Evolutionary conservation across 2,888 invertebrate genomes (phyloP), one percentile per base, ranked within the genome.

Genomic region (Lasius platythorax): DNA sequence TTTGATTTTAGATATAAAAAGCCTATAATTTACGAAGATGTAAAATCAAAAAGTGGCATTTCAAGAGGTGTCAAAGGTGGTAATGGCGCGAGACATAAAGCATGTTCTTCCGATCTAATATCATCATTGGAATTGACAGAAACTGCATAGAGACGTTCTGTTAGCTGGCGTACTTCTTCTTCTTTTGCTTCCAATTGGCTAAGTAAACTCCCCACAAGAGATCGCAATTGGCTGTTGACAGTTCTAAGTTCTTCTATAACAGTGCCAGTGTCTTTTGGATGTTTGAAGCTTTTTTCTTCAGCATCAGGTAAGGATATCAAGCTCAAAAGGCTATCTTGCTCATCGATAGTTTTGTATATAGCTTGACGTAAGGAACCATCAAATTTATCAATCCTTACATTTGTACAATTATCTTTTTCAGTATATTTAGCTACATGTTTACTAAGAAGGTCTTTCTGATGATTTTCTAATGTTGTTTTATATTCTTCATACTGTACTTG

Each of bases 211-310:
- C 96, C 96, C 11, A 96, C 95, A 15, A 96, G 94, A 28, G 95
- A 95, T 86, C 97, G 96, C 68, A 97, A 93, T 91, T 97, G 97
- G 85, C 96, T 96, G 92, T 97, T 97, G 12, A 97, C 95, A 68
- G 96, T 96, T 92, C 96, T 96, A 64, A 97, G 94, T 93, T 97
- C 97, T 94, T 97, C 97, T 70, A 97, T 96, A 66, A 97, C 96
- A 40, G 95, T 96, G 76, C 95, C 95, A 73, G 96, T 96, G 85
- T 96, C 96, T 93, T 97, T 97, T 4, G 96, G 96, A 89, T 95
- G 95, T 92, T 96, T 96, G 88, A 95, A 96, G 0, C 87, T 89
- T n/a, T 88, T 90, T 9, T 90, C 87, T 6, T 91, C 88, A 9
- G 81, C 73, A 23, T 88, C 91, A 4, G 93, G 87, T 46, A 93